Evolutionary conservation across 2,888 invertebrate genomes (phyloP), one percentile per base, ranked within the genome.

Genomic region (Clusia tigrina): DNA sequence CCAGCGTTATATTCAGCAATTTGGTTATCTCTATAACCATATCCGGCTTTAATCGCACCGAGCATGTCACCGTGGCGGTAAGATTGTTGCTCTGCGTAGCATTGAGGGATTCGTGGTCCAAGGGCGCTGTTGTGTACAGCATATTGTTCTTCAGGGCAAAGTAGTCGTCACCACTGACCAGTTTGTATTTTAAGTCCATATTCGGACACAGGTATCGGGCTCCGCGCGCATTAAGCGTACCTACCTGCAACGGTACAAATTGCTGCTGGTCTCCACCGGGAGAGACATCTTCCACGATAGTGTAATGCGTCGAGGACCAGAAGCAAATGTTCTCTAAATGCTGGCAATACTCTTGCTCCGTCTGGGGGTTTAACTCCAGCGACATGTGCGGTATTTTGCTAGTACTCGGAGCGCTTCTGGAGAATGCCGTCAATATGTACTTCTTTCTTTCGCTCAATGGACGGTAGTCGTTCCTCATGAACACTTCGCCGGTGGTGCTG

Each of bases 1-100:
- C 82, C 9, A 98, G 89, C 2, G 85, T 83, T n/a, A 89, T 77
- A 51, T 79, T 74, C 6, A 86, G 70, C 1, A 78, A 73, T 65
- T 80, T 82, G 25, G 76, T 60, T 24, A 71, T 60, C 46, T 69
- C 70, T 12, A 62, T 58, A 2, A 66, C 60, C 23, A 69, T 69
- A 52, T 69, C 68, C 0, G 60, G 20, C 5, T 66, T 59, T 1
- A 70, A 81, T 78, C 76, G 82, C 1, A 80, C 84, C 1, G 85
- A 79, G 59, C 83, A 81, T 59, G 66, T 74, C 5, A 81, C 66
- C 58, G 77, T 78, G 2, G 86, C 81, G 48, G 78, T 74, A 23
- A 86, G 69, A 18, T 74, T 71, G 0, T 82, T 71, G 2, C 71
- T 76, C 12, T 81, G 72, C 2, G 84, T 81, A 0, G 84, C 82